Conservation (phyloP, 2,888 invertebrate genomes). For the Drosophila cognata region DNA sequence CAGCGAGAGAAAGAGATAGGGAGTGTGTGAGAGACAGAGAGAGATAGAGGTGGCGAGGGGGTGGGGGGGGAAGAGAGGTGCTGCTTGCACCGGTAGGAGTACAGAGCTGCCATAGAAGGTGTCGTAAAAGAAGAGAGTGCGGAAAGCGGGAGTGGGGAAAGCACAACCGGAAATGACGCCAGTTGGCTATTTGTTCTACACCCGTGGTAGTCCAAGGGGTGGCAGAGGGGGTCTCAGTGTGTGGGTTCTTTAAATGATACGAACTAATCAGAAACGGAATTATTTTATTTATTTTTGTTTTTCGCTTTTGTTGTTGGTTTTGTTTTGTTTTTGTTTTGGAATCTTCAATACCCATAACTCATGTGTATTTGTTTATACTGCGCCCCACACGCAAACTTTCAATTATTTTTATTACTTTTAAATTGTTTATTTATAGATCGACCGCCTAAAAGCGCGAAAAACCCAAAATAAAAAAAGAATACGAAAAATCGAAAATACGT, state of each 20-base stretch:
- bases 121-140: conserved; percentile 5
- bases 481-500: not conserved
- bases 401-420: conserved; percentile 52
- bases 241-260: conserved; percentile 26
- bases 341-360: conserved; percentile 17
- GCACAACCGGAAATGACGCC: conserved; percentile 55
- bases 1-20: not conserved
- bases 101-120: conserved; percentile 18
- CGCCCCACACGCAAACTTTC: conserved; percentile 46
- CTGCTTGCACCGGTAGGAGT: conserved; percentile 13
- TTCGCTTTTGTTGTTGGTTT: not conserved
- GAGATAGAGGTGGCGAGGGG: not conserved
- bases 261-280: conserved; percentile 47
- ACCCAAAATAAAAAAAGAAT: conserved; percentile 10
- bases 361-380: conserved; percentile 39
- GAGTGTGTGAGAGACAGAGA: not conserved
- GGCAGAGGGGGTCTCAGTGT: not conserved
- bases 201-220: not conserved
- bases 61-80: not conserved
- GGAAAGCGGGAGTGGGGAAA: not conserved
- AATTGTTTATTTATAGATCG: conserved; percentile 37
- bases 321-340: conserved; percentile 1
- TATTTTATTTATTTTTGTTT: not conserved
- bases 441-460: not conserved
- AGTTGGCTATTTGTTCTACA: conserved; percentile 22